Conservation (phyloP, 2,888 invertebrate species). For the Drosophila anceps region DNA sequence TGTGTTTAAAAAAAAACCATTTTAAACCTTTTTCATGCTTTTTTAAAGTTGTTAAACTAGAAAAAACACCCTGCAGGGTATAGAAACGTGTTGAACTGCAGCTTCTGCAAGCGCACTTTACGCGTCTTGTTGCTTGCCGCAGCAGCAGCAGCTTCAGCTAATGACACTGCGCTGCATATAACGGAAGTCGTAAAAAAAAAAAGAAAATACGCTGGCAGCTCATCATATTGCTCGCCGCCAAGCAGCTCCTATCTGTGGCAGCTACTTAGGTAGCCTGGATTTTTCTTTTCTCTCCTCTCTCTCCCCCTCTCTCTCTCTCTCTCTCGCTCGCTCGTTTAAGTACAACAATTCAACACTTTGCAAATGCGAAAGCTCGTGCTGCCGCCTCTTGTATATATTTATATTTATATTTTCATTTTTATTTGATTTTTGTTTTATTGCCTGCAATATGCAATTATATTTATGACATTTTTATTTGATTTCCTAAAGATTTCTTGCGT, state of each 20-base stretch:
- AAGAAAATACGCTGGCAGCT: conserved; percentile 42
- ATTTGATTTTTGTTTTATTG: conserved; percentile 42
- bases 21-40: background rate
- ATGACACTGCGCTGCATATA: conserved; percentile 51
- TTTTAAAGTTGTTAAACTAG: background rate
- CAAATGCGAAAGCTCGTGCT: conserved; percentile 4
- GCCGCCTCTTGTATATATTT: conserved; percentile 1
- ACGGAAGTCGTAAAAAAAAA: conserved; percentile 33
- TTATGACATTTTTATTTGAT: conserved; percentile 77
- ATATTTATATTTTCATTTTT: conserved; percentile 14
- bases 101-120: background rate
- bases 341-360: conserved; percentile 34
- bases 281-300: background rate
- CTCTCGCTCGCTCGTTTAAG: conserved; percentile 1
- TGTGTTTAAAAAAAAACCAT: no score
- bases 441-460: conserved; percentile 68
- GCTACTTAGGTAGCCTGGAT: conserved; percentile 15
- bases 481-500: conserved; percentile 70
- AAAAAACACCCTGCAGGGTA: conserved; percentile 30
- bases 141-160: conserved; percentile 48
- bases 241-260: conserved; percentile 33
- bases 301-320: background rate
- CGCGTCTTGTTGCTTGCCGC: conserved; percentile 15
- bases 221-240: conserved; percentile 41
- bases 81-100: conserved; percentile 6